These are phyloP conservation scores for Omphaloscelis lunosa DNA, from an alignment of 2,888 invertebrate species.

Conservation along the genomic window DNA sequence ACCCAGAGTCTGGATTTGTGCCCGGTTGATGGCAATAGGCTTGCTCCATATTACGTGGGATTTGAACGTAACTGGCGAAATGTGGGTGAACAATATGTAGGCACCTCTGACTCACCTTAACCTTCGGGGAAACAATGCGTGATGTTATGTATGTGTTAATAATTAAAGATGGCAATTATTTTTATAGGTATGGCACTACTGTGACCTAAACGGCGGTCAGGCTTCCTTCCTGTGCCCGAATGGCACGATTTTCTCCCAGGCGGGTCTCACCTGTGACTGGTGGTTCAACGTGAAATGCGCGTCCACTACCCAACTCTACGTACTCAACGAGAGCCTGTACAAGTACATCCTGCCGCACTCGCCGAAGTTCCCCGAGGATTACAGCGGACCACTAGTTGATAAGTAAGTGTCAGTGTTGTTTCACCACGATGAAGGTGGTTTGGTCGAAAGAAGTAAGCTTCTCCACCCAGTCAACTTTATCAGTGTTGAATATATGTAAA, in stretches of 20 bases:
- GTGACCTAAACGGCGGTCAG: conserved; percentile 97
- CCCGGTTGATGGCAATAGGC: too few species aligned
- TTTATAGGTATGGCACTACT: conserved; percentile 96
- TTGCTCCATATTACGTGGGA: too few species aligned
- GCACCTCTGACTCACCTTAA: too few species aligned
- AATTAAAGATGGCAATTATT: not conserved
- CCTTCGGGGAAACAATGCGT: too few species aligned
- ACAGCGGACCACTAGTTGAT: conserved; percentile 96
- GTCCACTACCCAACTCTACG: conserved; percentile 95
- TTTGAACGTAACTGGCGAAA: too few species aligned
- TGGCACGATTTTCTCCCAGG: conserved; percentile 97
- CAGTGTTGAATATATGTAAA: not conserved
- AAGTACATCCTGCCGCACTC: conserved; percentile 96
- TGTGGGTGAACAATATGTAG: too few species aligned
- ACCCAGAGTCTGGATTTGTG: too few species aligned
- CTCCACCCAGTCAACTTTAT: not conserved
- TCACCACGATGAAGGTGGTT: not conserved
- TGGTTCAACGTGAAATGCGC: conserved; percentile 98
- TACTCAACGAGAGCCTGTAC: conserved; percentile 96
- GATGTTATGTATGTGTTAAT: not conserved
- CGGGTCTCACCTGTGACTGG: conserved; percentile 97
- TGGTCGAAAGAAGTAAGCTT: not conserved
- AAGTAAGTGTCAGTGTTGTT: conserved; percentile 89
- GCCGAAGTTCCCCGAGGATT: conserved; percentile 97
- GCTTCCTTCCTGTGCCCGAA: conserved; percentile 97